These are phyloP conservation scores for Rotaria macrura DNA, from an alignment of 2,888 invertebrate species.

Conservation along the genomic window DNA sequence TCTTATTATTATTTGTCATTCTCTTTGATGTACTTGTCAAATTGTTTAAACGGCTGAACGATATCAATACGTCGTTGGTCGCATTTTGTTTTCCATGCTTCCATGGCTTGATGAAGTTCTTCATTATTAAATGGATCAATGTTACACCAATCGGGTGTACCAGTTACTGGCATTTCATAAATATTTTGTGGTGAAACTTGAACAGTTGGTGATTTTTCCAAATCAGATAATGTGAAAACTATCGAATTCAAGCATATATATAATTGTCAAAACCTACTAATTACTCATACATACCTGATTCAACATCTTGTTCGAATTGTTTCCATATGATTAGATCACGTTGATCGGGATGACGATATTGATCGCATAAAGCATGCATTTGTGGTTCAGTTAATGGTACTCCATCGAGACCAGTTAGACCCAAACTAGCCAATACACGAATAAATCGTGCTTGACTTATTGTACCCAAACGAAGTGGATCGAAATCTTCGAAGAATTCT, in stretches of 20 bases:
- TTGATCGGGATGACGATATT: slow-evolving; percentile 42
- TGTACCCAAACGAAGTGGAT: slow-evolving; percentile 44
- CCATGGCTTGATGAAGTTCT: slow-evolving; percentile 43
- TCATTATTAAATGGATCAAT: slow-evolving; percentile 42
- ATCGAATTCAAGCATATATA: slow-evolving; percentile 16
- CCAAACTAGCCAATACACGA: slow-evolving; percentile 43
- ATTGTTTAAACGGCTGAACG: slow-evolving; percentile 48
- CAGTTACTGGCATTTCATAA: slow-evolving; percentile 46
- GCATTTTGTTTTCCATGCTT: slow-evolving; percentile 41
- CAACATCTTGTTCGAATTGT: slow-evolving; percentile 45
- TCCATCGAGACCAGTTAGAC: slow-evolving; percentile 35
- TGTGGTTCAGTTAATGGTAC: slow-evolving; percentile 41
- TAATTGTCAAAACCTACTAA: neutral
- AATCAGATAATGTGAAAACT: slow-evolving; percentile 48
- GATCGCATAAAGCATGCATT: slow-evolving; percentile 41
- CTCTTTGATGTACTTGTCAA: slow-evolving; percentile 47
- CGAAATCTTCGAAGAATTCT: slow-evolving; percentile 49
- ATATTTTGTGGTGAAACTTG: slow-evolving; percentile 43
- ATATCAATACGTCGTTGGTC: slow-evolving; percentile 44
- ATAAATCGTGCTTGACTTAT: slow-evolving; percentile 46
- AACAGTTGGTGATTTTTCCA: slow-evolving; percentile 44
- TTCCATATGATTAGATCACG: slow-evolving; percentile 44
- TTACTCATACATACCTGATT: slow-evolving; percentile 41
- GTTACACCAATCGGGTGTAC: slow-evolving; percentile 43
- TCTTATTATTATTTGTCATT: too few relatives aligned